These are phyloP conservation scores for Cardiocondyla obscurior DNA, from an alignment of 1,140 invertebrate genomes.

Conservation along the genomic window DNA sequence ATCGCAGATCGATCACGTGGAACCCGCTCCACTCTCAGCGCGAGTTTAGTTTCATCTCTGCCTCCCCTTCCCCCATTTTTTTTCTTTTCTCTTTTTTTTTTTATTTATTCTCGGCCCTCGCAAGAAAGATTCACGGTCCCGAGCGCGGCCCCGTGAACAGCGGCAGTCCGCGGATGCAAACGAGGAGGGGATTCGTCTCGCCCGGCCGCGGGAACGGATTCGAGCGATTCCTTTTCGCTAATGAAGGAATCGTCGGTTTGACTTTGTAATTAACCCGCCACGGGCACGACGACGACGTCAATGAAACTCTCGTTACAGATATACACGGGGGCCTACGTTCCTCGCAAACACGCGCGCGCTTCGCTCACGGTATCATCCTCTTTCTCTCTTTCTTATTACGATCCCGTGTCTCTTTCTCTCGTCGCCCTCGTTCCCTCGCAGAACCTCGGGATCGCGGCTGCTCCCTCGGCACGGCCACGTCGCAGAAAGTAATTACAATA, in stretches of 20 bases:
- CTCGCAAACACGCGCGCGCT: background rate
- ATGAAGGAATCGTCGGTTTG: constrained; percentile 75
- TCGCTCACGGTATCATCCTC: background rate
- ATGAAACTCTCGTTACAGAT: constrained; percentile 74
- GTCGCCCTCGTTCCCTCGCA: background rate
- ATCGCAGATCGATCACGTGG: constrained; percentile 43
- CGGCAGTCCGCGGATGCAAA: constrained; percentile 59
- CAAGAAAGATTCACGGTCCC: constrained; percentile 31
- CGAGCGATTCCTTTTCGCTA: constrained; percentile 71
- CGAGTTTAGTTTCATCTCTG: background rate
- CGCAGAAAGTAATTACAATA: constrained; percentile 80
- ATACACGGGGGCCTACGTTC: constrained; percentile 23
- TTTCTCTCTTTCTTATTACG: constrained; percentile 5
- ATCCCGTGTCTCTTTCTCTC: background rate
- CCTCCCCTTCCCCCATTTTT: background rate
- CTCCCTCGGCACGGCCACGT: constrained; percentile 69
- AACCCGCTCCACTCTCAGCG: background rate
- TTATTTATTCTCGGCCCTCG: constrained; percentile 2
- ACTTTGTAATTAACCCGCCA: constrained; percentile 73
- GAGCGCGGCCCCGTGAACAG: constrained; percentile 3
- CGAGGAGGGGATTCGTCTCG: constrained; percentile 65
- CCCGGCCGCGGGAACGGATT: constrained; percentile 57
- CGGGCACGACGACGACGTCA: constrained; percentile 59
- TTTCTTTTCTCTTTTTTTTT: background rate
- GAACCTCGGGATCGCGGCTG: constrained; percentile 21